Evolutionary conservation across 2,113 vertebrate species (phyloP), one percentile per base, ranked within the genome.

Genomic region (Hippocampus comes): DNA sequence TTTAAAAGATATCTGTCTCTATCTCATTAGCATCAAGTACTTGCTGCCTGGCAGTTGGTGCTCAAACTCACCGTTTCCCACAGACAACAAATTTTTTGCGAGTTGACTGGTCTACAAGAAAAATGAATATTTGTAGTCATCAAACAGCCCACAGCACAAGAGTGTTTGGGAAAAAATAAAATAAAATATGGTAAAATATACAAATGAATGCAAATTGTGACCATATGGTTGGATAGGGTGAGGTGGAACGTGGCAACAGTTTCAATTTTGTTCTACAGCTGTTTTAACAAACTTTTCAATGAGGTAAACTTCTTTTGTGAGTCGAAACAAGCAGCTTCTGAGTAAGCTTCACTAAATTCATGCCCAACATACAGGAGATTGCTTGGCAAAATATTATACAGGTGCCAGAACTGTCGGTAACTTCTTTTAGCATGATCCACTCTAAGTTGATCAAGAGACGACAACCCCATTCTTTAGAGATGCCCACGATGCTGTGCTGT

Each of bases 161-260:
- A 2, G 15, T 34, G 27, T 61, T 61, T 4, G 8, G 25, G 7
- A 60, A 60, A 60, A 60, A 60, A 30, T 46, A 4, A 23, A 23
- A 8, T 57, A 25, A 65, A n/a, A 65, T n/a, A 17, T 67, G 27
- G 64, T 63, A 20, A 48, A 59, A 65, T 38, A 59, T 48, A 65
- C 20, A 21, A 1, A 42, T 68, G 41, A 23, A n/a, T 67, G 56
- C 25, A 59, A 42, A 63, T 9, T 5, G 48, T 71, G 48, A 63
- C 48, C 48, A 41, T 34, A 15, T 56, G 17, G 55, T 46, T 18
- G 66, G 11, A 43, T 64, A 4, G 4, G 63, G 38, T 43, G 21
- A 64, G 30, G 18, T 63, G 60, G 41, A n/a, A n/a, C 11, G 63
- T 64, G 63, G 63, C 20, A 14, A 41, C 15, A 34, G 59, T 14